Percentiles rank a stretch among this genome's conserved stretches.
phyloP scores from a whole-genome alignment of 2,888 invertebrate genomes.

The Heliconius ethilla region DNA sequence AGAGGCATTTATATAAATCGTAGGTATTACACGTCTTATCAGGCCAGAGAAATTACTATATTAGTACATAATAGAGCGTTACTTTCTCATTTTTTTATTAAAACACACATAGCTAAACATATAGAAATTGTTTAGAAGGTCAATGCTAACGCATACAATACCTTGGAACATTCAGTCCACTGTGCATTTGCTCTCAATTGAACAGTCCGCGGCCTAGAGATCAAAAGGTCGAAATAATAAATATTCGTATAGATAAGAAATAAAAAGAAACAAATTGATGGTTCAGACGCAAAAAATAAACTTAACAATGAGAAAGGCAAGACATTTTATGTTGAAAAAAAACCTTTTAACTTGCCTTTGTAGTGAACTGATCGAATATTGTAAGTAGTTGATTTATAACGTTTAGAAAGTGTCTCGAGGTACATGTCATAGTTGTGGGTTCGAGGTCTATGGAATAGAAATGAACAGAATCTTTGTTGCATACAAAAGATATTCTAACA shows the following conservation, averaged over 20 bases:
- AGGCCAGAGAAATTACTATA: too few relatives aligned
- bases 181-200: slow-evolving; percentile 37
- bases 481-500: too few relatives aligned
- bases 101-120: not conserved
- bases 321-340: slow-evolving; percentile 1
- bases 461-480: not conserved
- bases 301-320: slow-evolving; percentile 22
- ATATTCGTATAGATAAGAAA: slow-evolving; percentile 33
- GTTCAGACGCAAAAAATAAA: slow-evolving; percentile 25
- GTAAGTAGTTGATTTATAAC: not conserved
- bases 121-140: slow-evolving; percentile 23
- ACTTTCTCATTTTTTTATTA: not conserved
- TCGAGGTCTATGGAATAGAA: not conserved
- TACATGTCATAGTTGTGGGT: not conserved
- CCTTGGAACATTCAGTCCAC: slow-evolving; percentile 21
- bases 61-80: not conserved
- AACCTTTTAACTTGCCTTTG: slow-evolving; percentile 7
- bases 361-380: slow-evolving; percentile 2
- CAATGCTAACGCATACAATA: slow-evolving; percentile 35
- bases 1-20: too few relatives aligned
- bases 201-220: slow-evolving; percentile 30
- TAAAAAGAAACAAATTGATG: slow-evolving; percentile 22
- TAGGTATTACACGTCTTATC: too few relatives aligned
- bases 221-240: slow-evolving; percentile 39
- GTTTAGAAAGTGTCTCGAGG: not conserved